Evolutionary conservation across 2,113 vertebrate genomes (phyloP), one percentile per base, ranked within the genome.

Genomic region (Chionodraco myersi): DNA sequence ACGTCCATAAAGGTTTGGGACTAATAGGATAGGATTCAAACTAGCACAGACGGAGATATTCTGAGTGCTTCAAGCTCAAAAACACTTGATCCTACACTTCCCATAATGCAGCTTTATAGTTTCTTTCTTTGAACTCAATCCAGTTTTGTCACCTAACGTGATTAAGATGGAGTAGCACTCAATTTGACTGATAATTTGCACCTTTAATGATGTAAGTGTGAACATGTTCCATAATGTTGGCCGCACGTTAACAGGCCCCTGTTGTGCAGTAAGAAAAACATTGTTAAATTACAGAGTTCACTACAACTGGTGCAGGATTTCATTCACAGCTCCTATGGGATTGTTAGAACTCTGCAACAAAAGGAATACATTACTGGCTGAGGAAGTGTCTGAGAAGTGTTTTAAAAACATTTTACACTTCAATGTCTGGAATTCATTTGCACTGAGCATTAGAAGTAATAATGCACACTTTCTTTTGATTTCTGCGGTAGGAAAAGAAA

Each of bases 401-500:
- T 72, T 82, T 21, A 60, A 61, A 69, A 75, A 67, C 56, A 45
- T 69, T 68, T 74, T 16, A 75, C 62, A 23, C 66, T 52, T 64
- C 30, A 4, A 21, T 59, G 68, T 51, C 70, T 73, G 26, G 52
- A 78, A n/a, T 69, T 12, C 47, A 36, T 75, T 36, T 58, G 62
- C 62, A 34, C 14, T 10, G 34, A 11, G 41, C 21, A 30, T 36
- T 56, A 56, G 45, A 81, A 80, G 87, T 86, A 82, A 72, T 52
- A 79, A 64, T 52, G 48, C 7, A 36, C 68, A 59, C 65, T 60
- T 69, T 78, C 10, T 72, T 77, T 64, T 77, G 78, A 75, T 65
- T 72, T 45, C 63, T 56, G 65, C 26, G 54, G 69, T 3, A n/a
- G 48, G 12, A 53, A 66, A 73, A 47, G 18, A 74, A 67, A 79